Evolutionary conservation across 1,140 invertebrate species (phyloP).

Genomic region (Drosophila orosa): DNA sequence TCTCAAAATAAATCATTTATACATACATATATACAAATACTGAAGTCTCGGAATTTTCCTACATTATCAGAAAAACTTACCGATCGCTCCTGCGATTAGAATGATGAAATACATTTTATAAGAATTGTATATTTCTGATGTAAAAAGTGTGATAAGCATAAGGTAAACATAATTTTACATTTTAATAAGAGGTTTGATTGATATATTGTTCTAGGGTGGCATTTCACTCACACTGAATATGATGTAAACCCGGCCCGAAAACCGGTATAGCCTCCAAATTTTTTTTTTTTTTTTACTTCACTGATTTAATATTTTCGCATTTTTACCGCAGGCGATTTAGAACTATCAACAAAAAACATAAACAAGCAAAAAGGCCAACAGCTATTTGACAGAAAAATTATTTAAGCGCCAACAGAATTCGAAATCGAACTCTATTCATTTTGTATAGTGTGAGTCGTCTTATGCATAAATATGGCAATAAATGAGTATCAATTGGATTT

Average conservation of each 20-base stretch:
- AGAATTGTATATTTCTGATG: too few relatives aligned
- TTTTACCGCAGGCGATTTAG: conserved; percentile 28
- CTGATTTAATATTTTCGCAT: conserved; percentile 62
- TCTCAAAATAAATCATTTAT: too few relatives aligned
- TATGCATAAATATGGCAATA: too few relatives aligned
- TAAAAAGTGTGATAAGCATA: background rate
- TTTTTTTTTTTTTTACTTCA: conserved; percentile 20
- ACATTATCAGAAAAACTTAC: too few relatives aligned
- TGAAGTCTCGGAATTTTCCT: too few relatives aligned
- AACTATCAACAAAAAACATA: conserved; percentile 23
- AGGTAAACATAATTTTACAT: too few relatives aligned
- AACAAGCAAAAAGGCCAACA: conserved; percentile 17
- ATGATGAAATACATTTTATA: conserved; percentile 1
- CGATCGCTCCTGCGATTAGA: too few relatives aligned
- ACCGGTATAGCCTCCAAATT: background rate
- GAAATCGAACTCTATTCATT: background rate
- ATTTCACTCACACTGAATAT: conserved; percentile 9
- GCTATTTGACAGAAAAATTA: conserved; percentile 31
- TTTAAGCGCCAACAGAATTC: conserved; percentile 16
- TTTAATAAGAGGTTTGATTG: too few relatives aligned
- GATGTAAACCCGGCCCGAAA: conserved; percentile 17
- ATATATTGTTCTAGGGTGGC: background rate
- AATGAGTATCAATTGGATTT: too few relatives aligned
- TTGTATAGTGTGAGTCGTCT: background rate
- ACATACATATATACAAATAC: too few relatives aligned